A percentile compares a stretch with the other conserved stretches of the same genome.
phyloP scores from a whole-genome alignment of 1,140 invertebrate genomes.

The Eupristina koningsbergeri region DNA sequence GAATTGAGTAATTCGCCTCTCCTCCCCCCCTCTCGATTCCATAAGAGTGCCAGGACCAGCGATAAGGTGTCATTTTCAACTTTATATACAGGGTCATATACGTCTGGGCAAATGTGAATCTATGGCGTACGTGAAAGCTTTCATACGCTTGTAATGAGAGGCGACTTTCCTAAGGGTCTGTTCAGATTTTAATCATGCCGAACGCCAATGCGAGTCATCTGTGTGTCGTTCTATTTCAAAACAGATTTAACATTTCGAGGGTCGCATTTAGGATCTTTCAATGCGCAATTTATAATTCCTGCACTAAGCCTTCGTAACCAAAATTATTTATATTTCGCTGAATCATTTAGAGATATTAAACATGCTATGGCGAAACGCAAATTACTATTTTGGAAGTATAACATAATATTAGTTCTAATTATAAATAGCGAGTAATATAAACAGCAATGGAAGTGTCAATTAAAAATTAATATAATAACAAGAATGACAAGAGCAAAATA shows the following conservation, averaged over 20 bases:
- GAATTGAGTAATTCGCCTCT: conserved; percentile 45
- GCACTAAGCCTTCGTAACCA: neutral
- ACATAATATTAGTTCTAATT: too few species aligned
- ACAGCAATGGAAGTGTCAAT: too few species aligned
- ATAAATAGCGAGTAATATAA: too few species aligned
- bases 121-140: neutral
- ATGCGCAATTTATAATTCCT: neutral
- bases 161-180: neutral
- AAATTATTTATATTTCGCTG: too few species aligned
- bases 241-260: neutral
- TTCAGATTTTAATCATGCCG: neutral
- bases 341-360: too few species aligned
- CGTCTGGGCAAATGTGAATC: too few species aligned
- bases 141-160: neutral
- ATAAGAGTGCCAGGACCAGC: neutral
- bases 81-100: neutral
- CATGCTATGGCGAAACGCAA: neutral
- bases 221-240: neutral
- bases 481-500: too few species aligned
- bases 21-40: neutral
- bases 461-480: too few species aligned
- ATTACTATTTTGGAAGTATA: neutral
- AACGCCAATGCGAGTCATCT: neutral
- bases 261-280: neutral
- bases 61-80: neutral